phyloP scores from a whole-genome alignment of 2,888 invertebrate species.

The Microdon myrmicae region DNA sequence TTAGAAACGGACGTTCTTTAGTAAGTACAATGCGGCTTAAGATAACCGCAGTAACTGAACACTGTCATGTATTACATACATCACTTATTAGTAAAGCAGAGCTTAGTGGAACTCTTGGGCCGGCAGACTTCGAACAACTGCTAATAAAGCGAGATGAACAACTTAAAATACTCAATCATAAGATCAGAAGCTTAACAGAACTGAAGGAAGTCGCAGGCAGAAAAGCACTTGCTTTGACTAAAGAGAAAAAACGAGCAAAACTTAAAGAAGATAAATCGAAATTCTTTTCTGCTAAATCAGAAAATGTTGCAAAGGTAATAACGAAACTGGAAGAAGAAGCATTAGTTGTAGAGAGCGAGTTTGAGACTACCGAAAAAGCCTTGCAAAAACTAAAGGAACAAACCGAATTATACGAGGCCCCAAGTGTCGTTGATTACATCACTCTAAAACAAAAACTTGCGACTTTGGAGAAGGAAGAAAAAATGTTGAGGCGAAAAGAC shows the following conservation, averaged over 20 bases:
- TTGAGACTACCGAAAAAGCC: slow-evolving; percentile 61
- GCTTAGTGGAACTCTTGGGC: slow-evolving; percentile 69
- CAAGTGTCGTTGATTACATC: slow-evolving; percentile 70
- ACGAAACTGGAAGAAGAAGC: slow-evolving; percentile 65
- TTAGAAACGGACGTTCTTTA: slow-evolving; percentile 67
- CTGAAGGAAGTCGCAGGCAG: slow-evolving; percentile 69
- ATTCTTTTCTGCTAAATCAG: slow-evolving; percentile 63
- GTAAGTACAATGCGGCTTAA: slow-evolving; percentile 70
- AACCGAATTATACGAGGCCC: slow-evolving; percentile 66
- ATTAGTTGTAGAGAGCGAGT: slow-evolving; percentile 60
- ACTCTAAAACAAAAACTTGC: slow-evolving; percentile 66
- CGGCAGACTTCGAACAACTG: slow-evolving; percentile 71
- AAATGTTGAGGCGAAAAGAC: slow-evolving; percentile 61
- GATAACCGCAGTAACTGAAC: slow-evolving; percentile 67
- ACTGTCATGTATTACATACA: slow-evolving; percentile 64
- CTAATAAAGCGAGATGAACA: slow-evolving; percentile 69
- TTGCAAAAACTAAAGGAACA: slow-evolving; percentile 62
- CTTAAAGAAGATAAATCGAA: slow-evolving; percentile 65
- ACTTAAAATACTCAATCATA: slow-evolving; percentile 68
- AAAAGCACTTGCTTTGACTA: slow-evolving; percentile 68
- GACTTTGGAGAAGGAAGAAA: slow-evolving; percentile 64
- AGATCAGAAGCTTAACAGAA: slow-evolving; percentile 68
- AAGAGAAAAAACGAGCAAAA: slow-evolving; percentile 67
- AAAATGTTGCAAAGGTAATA: slow-evolving; percentile 64
- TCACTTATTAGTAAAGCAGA: slow-evolving; percentile 67